Conservation (phyloP, 2,888 invertebrate genomes). For the Meteorus cinctellus region DNA sequence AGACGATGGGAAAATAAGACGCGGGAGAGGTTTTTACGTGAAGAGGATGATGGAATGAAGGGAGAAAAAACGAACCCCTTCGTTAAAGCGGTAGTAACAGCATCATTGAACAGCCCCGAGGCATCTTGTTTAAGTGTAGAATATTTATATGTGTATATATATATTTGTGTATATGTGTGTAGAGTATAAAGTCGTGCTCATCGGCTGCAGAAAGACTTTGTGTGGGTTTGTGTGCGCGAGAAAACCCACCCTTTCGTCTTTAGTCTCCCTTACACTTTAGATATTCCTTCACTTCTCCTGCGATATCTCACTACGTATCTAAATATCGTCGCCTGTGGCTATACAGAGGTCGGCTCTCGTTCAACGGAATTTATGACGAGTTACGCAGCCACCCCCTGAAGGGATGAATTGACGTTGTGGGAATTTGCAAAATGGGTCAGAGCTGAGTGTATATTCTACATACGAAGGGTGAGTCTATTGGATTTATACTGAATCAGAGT, state of each 20-base stretch:
- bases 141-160: background rate
- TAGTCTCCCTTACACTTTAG: slow-evolving; percentile 25
- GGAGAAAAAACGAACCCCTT: slow-evolving; percentile 53
- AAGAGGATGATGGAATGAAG: slow-evolving; percentile 37
- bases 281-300: slow-evolving; percentile 23
- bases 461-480: slow-evolving; percentile 37
- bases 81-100: slow-evolving; percentile 65
- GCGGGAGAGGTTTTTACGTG: slow-evolving; percentile 25
- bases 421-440: slow-evolving; percentile 64
- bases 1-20: slow-evolving; percentile 20
- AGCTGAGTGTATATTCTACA: slow-evolving; percentile 43
- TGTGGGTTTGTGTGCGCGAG: slow-evolving; percentile 10
- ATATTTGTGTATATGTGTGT: background rate
- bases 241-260: slow-evolving; percentile 22
- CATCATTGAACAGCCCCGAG: slow-evolving; percentile 54
- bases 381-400: slow-evolving; percentile 47
- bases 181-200: slow-evolving; percentile 21
- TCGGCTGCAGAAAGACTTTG: slow-evolving; percentile 19
- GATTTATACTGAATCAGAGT: slow-evolving; percentile 45
- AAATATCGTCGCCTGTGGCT: slow-evolving; percentile 61
- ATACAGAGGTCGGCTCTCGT: slow-evolving; percentile 47
- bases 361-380: slow-evolving; percentile 62
- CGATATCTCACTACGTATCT: slow-evolving; percentile 54
- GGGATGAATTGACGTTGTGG: slow-evolving; percentile 54
- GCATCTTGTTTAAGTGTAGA: slow-evolving; percentile 36